phyloP scores from a whole-genome alignment of 2,888 invertebrate genomes.

The Suillia variegata region DNA sequence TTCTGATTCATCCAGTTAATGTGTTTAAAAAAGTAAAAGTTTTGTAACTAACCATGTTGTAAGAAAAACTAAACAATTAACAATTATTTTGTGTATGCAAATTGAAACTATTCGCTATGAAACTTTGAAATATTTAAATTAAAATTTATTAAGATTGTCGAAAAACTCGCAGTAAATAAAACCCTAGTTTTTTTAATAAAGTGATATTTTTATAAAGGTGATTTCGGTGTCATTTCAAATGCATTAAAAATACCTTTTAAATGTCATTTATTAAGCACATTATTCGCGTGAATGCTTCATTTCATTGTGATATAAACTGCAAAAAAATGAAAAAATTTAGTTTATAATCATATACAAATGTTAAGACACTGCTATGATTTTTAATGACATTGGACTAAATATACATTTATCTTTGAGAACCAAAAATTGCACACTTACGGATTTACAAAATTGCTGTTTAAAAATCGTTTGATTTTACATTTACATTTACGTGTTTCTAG shows the following conservation, averaged over 20 bases:
- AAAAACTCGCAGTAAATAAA: too few relatives aligned
- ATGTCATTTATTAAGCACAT: background rate
- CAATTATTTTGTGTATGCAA: too few relatives aligned
- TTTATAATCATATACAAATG: background rate
- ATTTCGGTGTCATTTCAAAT: background rate
- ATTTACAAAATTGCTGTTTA: constrained; percentile 19
- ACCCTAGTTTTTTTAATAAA: too few relatives aligned
- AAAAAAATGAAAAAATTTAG: background rate
- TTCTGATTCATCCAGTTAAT: too few relatives aligned
- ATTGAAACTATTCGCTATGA: too few relatives aligned
- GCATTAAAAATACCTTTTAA: background rate
- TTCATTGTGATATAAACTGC: background rate
- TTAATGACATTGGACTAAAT: constrained; percentile 10
- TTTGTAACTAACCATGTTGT: too few relatives aligned
- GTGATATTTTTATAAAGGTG: too few relatives aligned
- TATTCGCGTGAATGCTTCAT: background rate
- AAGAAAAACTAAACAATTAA: too few relatives aligned
- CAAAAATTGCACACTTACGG: constrained; percentile 23
- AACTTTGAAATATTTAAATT: too few relatives aligned
- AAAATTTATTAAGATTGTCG: too few relatives aligned
- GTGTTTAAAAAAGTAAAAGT: too few relatives aligned
- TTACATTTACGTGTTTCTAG: constrained; percentile 2
- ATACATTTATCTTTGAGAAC: constrained; percentile 19
- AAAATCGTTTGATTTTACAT: constrained; percentile 3
- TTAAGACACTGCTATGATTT: background rate